Percentiles rank a stretch among this genome's conserved stretches.
These are phyloP conservation scores for Rhaphigaster nebulosa DNA, from an alignment of 2,888 invertebrate species.

Conservation along the genomic window DNA sequence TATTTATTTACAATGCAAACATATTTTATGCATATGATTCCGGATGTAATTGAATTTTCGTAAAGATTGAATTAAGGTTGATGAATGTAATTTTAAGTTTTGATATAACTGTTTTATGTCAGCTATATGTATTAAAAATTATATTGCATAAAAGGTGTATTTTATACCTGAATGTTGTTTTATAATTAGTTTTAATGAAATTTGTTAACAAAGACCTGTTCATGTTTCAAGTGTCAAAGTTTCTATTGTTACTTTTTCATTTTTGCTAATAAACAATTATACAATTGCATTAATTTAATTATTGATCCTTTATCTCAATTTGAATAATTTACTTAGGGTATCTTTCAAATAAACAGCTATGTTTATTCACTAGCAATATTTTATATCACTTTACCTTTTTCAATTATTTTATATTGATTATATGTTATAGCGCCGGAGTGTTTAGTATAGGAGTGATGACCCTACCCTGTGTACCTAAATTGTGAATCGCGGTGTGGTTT, in stretches of 20 bases:
- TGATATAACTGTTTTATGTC: neutral
- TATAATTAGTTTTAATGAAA: neutral
- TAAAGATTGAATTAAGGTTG: neutral
- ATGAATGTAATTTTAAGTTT: neutral
- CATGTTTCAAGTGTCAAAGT: neutral
- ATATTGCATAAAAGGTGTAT: neutral
- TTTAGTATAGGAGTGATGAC: no score
- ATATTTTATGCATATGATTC: no score
- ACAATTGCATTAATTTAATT: neutral
- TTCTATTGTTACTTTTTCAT: conserved; percentile 1
- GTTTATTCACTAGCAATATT: no score
- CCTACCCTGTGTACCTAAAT: no score
- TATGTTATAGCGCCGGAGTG: no score
- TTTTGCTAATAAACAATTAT: neutral
- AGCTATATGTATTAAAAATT: neutral
- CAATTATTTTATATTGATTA: no score
- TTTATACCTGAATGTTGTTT: neutral
- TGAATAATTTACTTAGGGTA: neutral
- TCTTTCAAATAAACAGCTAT: neutral
- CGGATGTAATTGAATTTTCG: no score
- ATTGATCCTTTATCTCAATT: neutral
- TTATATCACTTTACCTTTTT: no score
- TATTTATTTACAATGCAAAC: no score
- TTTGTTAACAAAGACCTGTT: neutral
- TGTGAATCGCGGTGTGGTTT: no score